These are phyloP conservation scores for Andrena haemorrhoa DNA, from an alignment of 2,888 invertebrate species.

Conservation along the genomic window DNA sequence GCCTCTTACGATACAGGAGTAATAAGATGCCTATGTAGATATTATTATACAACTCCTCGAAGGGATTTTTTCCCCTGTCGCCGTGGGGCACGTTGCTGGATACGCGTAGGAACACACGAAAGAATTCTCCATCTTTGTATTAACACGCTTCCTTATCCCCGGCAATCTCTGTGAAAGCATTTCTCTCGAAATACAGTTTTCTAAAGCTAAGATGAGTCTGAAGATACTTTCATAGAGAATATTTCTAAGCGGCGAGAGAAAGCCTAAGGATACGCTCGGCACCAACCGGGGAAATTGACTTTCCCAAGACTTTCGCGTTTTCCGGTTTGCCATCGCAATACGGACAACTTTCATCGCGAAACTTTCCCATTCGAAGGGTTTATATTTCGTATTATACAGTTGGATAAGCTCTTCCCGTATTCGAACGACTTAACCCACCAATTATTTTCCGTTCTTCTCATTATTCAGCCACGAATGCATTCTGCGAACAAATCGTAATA, in stretches of 20 bases:
- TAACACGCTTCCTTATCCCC: constrained; percentile 30
- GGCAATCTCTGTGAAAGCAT: constrained; percentile 32
- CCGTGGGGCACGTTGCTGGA: neutral
- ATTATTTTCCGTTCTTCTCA: too few species aligned
- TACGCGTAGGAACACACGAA: neutral
- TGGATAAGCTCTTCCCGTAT: too few species aligned
- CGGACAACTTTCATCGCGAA: constrained; percentile 22
- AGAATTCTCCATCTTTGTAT: constrained; percentile 26
- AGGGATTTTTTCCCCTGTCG: neutral
- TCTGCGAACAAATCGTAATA: too few species aligned
- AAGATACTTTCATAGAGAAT: constrained; percentile 22
- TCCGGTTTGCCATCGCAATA: neutral
- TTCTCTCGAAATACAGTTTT: constrained; percentile 42
- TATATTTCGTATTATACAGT: neutral
- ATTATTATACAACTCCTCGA: too few species aligned
- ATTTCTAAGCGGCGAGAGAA: constrained; percentile 29
- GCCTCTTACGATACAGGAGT: neutral
- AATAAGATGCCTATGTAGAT: neutral
- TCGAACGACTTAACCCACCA: too few species aligned
- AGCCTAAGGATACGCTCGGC: neutral
- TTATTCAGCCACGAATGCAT: too few species aligned
- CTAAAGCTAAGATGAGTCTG: constrained; percentile 15
- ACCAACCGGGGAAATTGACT: constrained; percentile 26
- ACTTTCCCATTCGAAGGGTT: neutral
- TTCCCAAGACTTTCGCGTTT: constrained; percentile 15